phyloP scores from a whole-genome alignment of 1,140 invertebrate species.

The Glossosoma conforme region DNA sequence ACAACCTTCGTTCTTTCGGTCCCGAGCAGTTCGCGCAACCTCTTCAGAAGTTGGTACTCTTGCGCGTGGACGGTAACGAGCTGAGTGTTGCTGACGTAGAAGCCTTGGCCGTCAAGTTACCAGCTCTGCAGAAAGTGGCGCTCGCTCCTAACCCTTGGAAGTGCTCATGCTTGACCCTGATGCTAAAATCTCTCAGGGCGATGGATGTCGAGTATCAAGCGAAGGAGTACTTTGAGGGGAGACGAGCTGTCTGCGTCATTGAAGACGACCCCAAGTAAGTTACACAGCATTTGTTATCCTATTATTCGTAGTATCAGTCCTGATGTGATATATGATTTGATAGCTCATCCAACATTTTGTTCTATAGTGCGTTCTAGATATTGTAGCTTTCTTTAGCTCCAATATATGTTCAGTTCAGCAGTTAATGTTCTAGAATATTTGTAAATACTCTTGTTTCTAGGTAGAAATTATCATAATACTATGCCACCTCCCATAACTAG shows the following conservation, averaged over 20 bases:
- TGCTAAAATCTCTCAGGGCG: slow-evolving; percentile 1
- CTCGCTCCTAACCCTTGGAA: slow-evolving; percentile 21
- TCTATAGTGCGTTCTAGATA: no score
- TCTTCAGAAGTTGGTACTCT: background rate
- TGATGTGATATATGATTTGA: no score
- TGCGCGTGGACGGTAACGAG: slow-evolving; percentile 9
- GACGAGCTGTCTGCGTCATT: slow-evolving; percentile 6
- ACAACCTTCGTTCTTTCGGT: slow-evolving; percentile 9
- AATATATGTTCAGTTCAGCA: no score
- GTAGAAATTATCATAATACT: no score
- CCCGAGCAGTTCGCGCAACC: slow-evolving; percentile 11
- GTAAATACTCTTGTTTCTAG: no score
- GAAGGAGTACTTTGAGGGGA: slow-evolving; percentile 16
- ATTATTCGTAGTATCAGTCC: no score
- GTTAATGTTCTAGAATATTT: no score
- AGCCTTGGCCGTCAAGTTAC: slow-evolving; percentile 1
- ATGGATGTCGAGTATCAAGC: background rate
- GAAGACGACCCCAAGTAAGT: no score
- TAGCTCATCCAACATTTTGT: no score
- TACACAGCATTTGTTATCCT: no score
- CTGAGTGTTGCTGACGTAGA: slow-evolving; percentile 2
- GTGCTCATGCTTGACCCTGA: slow-evolving; percentile 13
- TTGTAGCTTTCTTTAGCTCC: no score
- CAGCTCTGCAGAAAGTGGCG: background rate
- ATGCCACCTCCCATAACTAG: no score